Base-by-base conservation (phyloP, 2,113 vertebrate species). In the Cyprinodon variegatus region DNA sequence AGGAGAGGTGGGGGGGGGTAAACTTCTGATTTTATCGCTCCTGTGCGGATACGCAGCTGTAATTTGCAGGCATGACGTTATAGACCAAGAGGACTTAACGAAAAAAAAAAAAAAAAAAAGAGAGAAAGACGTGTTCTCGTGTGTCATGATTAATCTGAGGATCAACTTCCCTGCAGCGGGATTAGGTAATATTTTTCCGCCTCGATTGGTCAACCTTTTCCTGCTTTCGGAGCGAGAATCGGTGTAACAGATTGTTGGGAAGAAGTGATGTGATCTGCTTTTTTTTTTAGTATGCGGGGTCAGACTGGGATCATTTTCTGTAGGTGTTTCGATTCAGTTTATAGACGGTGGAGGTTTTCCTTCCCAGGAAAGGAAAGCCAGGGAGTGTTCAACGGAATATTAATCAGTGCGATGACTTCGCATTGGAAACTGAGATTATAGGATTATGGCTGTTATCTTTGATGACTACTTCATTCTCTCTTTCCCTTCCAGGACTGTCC, bases 31-130 rank as follows among this genome's bases (percentile, higher is more conserved):
- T 65, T 70, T 90, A 90, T 91, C 88, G 69, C 79, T 80, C 62
- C 69, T 64, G 71, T 66, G 83, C 66, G 69, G 76, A 82, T 76
- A 82, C 87, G 75, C 86, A 83, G 85, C 84, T 90, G 76, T 86
- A 90, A 90, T 90, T 57, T 89, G 67, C 84, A 53, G 82, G 64
- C 74, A 69, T 89, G 86, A 90, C 86, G 88, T 89, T 84, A 72
- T 68, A 78, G 62, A 78, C 76, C 43, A 64, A 4, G 63, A 67
- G 65, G 45, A 61, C 64, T 40, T 20, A 4, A n/a, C 39, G 38
- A 61, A 67, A 4, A 2, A 14, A 13, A 66, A 74, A 62, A 59
- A 65, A 67, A 62, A 22, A 68, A 65, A 67, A 62, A 22, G 61
- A 74, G 46, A 15, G 53, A 1, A 57, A 61, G 43, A 78, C 43